phyloP scores from a whole-genome alignment of 2,113 vertebrate species.

The Sorex fumeus region DNA sequence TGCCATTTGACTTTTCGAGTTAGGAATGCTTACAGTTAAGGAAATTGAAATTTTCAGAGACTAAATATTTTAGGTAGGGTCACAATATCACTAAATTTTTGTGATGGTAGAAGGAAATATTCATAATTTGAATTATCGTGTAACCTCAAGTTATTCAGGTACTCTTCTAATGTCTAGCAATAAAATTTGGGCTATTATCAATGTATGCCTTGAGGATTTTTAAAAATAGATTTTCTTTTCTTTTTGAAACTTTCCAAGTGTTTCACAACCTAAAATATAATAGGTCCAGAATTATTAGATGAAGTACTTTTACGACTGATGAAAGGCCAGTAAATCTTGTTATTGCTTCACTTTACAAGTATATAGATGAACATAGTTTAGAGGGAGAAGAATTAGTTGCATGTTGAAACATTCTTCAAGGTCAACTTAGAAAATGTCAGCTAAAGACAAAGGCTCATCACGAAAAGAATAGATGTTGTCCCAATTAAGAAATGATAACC shows the following conservation, averaged over 20 bases:
- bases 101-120: neutral
- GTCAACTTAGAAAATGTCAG: neutral
- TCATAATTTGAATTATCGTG: neutral
- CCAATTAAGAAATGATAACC: neutral
- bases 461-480: neutral
- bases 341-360: neutral
- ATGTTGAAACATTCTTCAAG: neutral
- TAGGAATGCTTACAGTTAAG: neutral
- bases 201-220: neutral
- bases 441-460: neutral
- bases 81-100: neutral
- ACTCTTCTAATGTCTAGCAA: neutral
- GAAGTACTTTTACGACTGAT: conserved; percentile 24
- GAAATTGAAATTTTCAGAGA: conserved; percentile 46
- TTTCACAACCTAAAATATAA: neutral
- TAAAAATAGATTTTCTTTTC: neutral
- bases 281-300: conserved; percentile 40
- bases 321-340: neutral
- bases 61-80: conserved; percentile 2
- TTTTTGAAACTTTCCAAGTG: neutral
- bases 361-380: neutral
- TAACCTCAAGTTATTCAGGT: neutral
- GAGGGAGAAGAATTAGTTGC: neutral
- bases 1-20: conserved; percentile 39
- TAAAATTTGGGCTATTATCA: neutral